Evolutionary conservation across 2,888 invertebrate genomes (phyloP), one percentile per base, ranked within the genome.

Genomic region (Trisateles emortualis): DNA sequence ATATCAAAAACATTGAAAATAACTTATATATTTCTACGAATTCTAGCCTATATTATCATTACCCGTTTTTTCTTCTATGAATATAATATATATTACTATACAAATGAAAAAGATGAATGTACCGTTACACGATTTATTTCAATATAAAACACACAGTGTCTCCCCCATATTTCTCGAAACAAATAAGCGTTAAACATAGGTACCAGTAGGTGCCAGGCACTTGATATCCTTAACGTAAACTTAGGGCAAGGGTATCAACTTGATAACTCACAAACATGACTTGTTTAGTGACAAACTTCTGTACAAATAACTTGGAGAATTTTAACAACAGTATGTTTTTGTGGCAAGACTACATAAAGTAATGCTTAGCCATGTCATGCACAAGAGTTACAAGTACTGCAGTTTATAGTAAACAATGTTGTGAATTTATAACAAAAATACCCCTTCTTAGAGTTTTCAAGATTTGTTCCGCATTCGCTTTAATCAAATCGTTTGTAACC

Each of bases 211-310:
- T 57, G 55, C 62, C 71, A 39, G 30, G 30, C 19, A 19, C 48
- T 35, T 35, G 41, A 13, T 26, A 39, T 55, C 52, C 35, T 53
- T 4, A 17, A 13, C 16, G 43, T 9, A 35, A 45, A 32, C 30
- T 13, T 16, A 41, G 68, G 59, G 63, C 33, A 57, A 67, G 68
- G 71, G 64, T 48, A 51, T 19, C 67, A 47, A 36, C 52, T 42
- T 64, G 60, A 68, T 64, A 60, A 64, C 64, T 67, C 55, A 64
- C 64, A 58, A 59, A 71, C 72, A 71, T 61, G 48, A 50, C 47
- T 56, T 45, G 29, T 39, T 61, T 71, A 53, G 49, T 33, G 48
- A 49, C 50, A 39, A 59, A 53, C 60, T 58, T 43, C 41, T 46
- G 55, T 55, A 17, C 36, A 32, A 50, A 67, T 57, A 60, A 55